Evolutionary conservation across 2,888 invertebrate species (phyloP), one percentile per base, ranked within the genome.

Genomic region (Diachrysia chrysitis): DNA sequence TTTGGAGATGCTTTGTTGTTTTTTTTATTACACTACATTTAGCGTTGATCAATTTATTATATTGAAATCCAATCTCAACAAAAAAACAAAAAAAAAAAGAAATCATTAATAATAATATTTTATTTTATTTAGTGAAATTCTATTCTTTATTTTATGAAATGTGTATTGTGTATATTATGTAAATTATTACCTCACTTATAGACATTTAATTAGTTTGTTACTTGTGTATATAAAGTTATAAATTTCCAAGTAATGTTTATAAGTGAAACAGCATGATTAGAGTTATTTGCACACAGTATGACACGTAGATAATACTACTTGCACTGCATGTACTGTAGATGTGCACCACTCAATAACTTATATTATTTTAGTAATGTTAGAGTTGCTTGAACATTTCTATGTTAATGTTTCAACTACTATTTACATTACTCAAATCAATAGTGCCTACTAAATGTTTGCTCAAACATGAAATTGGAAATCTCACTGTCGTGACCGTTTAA

Each of bases 391-490:
- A 66, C 56, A 63, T 58, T 67, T 71, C 59, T 61, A 65, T 71
- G 60, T 65, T 73, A 79, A 69, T 79, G 73, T 60, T 60, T 56
- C 46, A 65, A 74, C 63, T 74, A 66, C 55, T 71, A 72, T 64
- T 73, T 55, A 79, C 77, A 69, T 71, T 71, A 71, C 61, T 76
- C 63, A 74, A 70, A 73, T 80, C 76, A 78, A 71, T 65, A 67
- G 69, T n/a, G n/a, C n/a, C n/a, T 67, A 80, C 82, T 84, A 84
- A 88, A 83, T 81, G 64, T 81, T 78, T 76, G 83, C 93, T 93
- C 92, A 92, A 93, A 94, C 93, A 91, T 81, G 90, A 92, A 93
- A 90, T 93, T 91, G 80, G 69, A 81, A 85, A 71, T 81, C 69
- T 73, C 73, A 64, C 73, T 71, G 46, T 60, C 16, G 23, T 55